Evolutionary conservation across 2,888 invertebrate genomes (phyloP).

Genomic region (Ophion ventricosus): DNA sequence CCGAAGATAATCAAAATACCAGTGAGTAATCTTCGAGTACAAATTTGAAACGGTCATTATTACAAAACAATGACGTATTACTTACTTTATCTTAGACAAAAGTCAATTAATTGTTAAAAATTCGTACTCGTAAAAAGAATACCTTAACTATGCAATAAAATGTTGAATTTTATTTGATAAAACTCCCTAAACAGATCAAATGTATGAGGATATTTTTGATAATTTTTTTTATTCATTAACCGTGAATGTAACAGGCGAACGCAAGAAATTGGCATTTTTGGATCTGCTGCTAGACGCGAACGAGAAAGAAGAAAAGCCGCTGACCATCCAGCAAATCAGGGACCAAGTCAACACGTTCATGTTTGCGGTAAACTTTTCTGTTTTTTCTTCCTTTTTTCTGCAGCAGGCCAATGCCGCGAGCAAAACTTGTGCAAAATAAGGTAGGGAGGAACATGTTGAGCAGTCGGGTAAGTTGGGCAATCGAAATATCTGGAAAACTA

Average conservation of each 20-base stretch:
- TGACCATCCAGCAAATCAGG: conserved; percentile 86
- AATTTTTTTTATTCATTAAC: background rate
- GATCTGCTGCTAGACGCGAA: conserved; percentile 87
- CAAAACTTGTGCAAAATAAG: conserved; percentile 27
- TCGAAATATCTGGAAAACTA: too few species aligned
- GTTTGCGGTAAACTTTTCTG: conserved; percentile 86
- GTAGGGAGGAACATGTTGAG: too few species aligned
- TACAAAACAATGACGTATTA: too few species aligned
- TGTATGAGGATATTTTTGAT: too few species aligned
- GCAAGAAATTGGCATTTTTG: conserved; percentile 88
- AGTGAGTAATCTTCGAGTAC: conserved; percentile 41
- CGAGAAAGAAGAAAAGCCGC: conserved; percentile 85
- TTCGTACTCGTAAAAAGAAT: too few species aligned
- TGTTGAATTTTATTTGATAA: too few species aligned
- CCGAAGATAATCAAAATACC: conserved; percentile 29
- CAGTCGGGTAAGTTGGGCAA: too few species aligned
- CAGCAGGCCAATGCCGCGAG: background rate
- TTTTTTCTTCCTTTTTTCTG: background rate
- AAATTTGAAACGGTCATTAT: background rate
- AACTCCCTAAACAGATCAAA: too few species aligned
- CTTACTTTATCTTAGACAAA: too few species aligned
- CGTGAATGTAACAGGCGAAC: conserved; percentile 81
- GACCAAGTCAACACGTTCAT: conserved; percentile 91
- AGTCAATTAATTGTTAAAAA: too few species aligned
- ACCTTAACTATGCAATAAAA: too few species aligned